Percentiles rank a stretch among this genome's conserved stretches.
Evolutionary conservation across 1,140 invertebrate species (phyloP).

Genomic region (Arion vulgaris): DNA sequence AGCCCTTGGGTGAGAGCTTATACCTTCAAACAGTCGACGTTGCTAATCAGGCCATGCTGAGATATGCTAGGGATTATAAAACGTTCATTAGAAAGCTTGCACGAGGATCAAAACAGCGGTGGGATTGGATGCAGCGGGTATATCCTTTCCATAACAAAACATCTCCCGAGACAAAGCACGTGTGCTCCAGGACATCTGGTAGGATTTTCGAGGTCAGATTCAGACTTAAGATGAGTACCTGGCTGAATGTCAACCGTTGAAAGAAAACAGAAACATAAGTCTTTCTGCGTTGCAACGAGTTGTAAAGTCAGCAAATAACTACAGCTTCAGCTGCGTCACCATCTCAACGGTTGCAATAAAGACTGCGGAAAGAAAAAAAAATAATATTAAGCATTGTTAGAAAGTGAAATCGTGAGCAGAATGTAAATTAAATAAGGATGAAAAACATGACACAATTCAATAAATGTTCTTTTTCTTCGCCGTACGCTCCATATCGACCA

Average conservation of each 20-base stretch:
- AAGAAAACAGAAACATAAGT: neutral
- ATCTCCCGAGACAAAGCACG: neutral
- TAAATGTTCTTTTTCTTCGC: too few relatives aligned
- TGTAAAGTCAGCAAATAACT: neutral
- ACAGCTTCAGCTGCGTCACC: neutral
- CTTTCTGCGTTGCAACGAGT: neutral
- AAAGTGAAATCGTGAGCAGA: too few relatives aligned
- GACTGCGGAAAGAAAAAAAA: neutral
- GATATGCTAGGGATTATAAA: neutral
- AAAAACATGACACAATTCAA: too few relatives aligned
- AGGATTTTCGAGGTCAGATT: neutral
- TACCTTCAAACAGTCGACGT: neutral
- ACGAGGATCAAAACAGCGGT: neutral
- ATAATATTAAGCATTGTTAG: neutral
- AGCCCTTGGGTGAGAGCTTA: neutral
- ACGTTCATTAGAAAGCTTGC: neutral
- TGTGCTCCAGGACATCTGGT: neutral
- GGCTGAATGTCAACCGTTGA: neutral
- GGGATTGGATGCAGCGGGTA: neutral
- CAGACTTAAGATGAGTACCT: neutral
- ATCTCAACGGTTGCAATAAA: neutral
- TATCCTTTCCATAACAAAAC: slow-evolving; percentile 1
- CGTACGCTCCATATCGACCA: too few relatives aligned
- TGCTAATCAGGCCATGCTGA: neutral
- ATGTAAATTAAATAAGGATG: too few relatives aligned